Conservation (phyloP, 1,140 invertebrate species). For the Brachionus rubens region DNA sequence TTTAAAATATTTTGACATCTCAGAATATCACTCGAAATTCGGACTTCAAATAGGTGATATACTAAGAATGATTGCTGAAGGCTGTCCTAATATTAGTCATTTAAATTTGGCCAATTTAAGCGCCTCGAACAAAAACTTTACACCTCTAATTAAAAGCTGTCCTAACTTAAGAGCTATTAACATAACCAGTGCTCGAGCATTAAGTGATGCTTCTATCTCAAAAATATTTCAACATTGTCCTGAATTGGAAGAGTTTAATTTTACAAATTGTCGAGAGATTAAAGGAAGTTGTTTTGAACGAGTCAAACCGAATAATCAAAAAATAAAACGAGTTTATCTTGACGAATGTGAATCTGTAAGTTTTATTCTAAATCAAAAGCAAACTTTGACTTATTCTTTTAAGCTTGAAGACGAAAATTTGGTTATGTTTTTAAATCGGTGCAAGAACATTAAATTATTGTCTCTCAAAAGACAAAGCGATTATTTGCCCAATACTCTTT, state of each 20-base stretch:
- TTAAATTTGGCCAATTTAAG: neutral
- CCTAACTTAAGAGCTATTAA: neutral
- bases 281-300: constrained; percentile 5
- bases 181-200: neutral
- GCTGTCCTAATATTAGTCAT: neutral
- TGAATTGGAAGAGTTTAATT: constrained; percentile 12
- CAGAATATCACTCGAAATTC: constrained; percentile 7
- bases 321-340: neutral
- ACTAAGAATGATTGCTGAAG: neutral
- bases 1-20: constrained; percentile 39
- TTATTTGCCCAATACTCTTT: too few relatives aligned
- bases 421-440: too few relatives aligned
- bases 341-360: constrained; percentile 32
- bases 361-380: neutral
- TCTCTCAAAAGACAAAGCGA: too few relatives aligned
- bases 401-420: too few relatives aligned
- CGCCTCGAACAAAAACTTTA: constrained; percentile 24
- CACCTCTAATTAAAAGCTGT: neutral
- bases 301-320: neutral
- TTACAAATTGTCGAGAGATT: neutral
- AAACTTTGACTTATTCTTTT: too few relatives aligned
- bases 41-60: neutral
- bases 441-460: too few relatives aligned
- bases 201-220: constrained; percentile 30
- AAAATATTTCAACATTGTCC: constrained; percentile 38